A percentile compares a stretch with the other conserved stretches of the same genome.
These are phyloP conservation scores for Heliconius congener DNA, from an alignment of 1,140 invertebrate species.

Conservation along the genomic window DNA sequence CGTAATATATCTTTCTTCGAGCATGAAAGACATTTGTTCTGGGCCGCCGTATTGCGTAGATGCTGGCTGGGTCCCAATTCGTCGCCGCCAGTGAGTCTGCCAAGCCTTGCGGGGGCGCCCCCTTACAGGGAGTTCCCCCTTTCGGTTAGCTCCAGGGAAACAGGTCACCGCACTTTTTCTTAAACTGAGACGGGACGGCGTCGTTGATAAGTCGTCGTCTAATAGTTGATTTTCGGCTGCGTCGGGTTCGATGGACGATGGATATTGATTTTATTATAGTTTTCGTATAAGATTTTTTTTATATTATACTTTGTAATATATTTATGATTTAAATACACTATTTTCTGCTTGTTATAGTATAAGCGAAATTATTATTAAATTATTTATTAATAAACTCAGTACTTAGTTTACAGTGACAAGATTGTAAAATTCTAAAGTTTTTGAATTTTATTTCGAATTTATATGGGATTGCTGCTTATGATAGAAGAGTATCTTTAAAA, in stretches of 20 bases:
- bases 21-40: constrained; percentile 31
- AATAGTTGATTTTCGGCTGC: constrained; percentile 33
- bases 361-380: too few species aligned
- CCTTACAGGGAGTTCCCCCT: constrained; percentile 13
- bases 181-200: constrained; percentile 54
- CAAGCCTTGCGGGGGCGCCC: constrained; percentile 34
- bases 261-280: constrained; percentile 38
- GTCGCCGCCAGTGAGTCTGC: constrained; percentile 54
- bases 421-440: too few species aligned
- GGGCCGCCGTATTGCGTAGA: constrained; percentile 42
- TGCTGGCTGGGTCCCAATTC: constrained; percentile 49
- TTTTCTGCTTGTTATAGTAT: not conserved
- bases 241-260: constrained; percentile 35
- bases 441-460: too few species aligned
- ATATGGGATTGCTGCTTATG: too few species aligned
- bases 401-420: too few species aligned
- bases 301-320: not conserved
- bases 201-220: not conserved
- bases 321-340: not conserved
- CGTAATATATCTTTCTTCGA: constrained; percentile 36
- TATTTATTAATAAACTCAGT: too few species aligned
- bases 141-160: constrained; percentile 39
- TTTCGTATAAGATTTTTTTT: constrained; percentile 6
- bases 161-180: constrained; percentile 64
- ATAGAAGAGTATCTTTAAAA: too few species aligned